phyloP scores from a whole-genome alignment of 2,797 vertebrate species.

The Gobio occitaniae region DNA sequence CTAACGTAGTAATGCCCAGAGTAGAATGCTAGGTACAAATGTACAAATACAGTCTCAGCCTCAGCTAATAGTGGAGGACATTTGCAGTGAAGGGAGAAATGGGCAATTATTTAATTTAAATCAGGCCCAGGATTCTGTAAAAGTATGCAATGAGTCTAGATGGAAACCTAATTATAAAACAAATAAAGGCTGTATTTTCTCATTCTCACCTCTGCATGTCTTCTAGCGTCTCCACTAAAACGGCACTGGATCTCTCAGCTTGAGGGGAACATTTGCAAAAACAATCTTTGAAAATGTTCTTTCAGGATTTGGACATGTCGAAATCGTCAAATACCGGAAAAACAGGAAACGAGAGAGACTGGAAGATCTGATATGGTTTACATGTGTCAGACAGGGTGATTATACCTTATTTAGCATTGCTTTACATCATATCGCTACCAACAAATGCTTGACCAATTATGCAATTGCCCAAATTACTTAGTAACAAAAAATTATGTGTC shows the following conservation, averaged over 20 bases:
- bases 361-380: conserved; percentile 21
- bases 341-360: conserved; percentile 10
- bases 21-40: neutral
- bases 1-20: neutral
- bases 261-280: neutral
- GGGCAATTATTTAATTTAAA: conserved; percentile 23
- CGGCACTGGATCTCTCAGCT: neutral
- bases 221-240: neutral
- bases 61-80: neutral
- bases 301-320: neutral
- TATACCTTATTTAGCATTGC: conserved; percentile 22
- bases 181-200: conserved; percentile 25
- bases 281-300: conserved; percentile 15
- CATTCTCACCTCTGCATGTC: conserved; percentile 20
- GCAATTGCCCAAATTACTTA: neutral
- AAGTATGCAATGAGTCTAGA: conserved; percentile 25
- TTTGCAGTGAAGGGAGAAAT: conserved; percentile 8
- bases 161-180: conserved; percentile 36
- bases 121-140: neutral
- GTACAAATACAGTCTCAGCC: neutral
- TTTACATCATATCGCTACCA: neutral
- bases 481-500: neutral
- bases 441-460: conserved; percentile 9
- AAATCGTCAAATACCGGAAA: conserved; percentile 18
- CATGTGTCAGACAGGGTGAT: neutral